Percentiles rank a stretch among this genome's conserved stretches.
Evolutionary conservation across 2,113 vertebrate genomes (phyloP).

Genomic region (Echinops telfairi): DNA sequence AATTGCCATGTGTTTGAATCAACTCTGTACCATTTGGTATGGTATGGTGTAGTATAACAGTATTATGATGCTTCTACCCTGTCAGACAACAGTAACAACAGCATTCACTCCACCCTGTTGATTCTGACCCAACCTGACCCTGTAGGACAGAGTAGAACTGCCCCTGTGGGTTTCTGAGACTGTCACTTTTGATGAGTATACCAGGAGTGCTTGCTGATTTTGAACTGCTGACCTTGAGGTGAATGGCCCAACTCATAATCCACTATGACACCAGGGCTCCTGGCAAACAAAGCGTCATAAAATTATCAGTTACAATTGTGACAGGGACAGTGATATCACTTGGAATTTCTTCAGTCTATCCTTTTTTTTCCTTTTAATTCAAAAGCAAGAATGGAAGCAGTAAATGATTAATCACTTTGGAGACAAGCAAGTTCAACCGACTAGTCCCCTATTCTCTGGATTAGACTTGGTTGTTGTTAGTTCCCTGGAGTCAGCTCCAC

Average conservation of each 20-base stretch:
- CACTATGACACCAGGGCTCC: too few relatives aligned
- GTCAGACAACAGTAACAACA: too few relatives aligned
- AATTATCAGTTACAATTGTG: not conserved
- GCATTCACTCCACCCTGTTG: too few relatives aligned
- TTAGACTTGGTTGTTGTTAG: not conserved
- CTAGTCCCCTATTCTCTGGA: not conserved
- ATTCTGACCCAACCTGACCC: too few relatives aligned
- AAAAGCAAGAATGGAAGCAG: not conserved
- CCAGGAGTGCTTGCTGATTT: too few relatives aligned
- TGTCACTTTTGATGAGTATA: too few relatives aligned
- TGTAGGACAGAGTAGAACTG: too few relatives aligned
- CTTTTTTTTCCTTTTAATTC: not conserved
- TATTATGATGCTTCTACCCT: too few relatives aligned
- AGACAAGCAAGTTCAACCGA: not conserved
- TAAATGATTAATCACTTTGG: not conserved
- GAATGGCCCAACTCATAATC: too few relatives aligned
- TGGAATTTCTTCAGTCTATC: not conserved
- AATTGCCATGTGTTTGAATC: not conserved
- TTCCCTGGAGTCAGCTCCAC: too few relatives aligned
- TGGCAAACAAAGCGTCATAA: not conserved
- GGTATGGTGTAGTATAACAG: not conserved
- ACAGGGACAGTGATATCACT: not conserved
- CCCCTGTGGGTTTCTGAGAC: too few relatives aligned
- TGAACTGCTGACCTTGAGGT: too few relatives aligned
- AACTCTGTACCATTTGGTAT: not conserved